Conservation (phyloP, 2,797 vertebrate species). For the Phalloptychus januarius region DNA sequence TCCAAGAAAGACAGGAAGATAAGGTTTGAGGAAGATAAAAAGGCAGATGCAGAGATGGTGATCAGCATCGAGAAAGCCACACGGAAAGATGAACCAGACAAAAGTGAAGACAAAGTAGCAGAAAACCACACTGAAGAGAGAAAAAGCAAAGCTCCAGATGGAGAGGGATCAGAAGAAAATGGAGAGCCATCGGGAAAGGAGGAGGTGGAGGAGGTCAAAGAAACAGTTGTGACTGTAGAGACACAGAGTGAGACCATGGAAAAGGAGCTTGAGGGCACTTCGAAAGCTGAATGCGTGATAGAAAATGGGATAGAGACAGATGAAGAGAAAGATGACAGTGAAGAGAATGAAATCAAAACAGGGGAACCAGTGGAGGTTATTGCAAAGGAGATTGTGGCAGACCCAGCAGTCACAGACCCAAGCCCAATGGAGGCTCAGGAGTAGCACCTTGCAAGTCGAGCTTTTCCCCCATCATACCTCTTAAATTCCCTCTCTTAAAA, state of each 20-base stretch:
- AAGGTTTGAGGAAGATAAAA: slow-evolving; percentile 35
- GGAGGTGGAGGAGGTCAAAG: slow-evolving; percentile 34
- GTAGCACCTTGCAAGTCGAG: slow-evolving; percentile 39
- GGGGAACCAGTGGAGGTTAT: slow-evolving; percentile 45
- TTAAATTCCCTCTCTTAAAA: slow-evolving; percentile 35
- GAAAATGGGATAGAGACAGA: slow-evolving; percentile 68
- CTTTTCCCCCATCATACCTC: slow-evolving; percentile 44
- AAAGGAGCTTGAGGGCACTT: slow-evolving; percentile 7
- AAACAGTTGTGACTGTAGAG: slow-evolving; percentile 38
- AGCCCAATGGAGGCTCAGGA: slow-evolving; percentile 56
- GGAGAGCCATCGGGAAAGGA: slow-evolving; percentile 29
- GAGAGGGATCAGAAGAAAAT: slow-evolving; percentile 29
- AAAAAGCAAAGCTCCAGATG: slow-evolving; percentile 13
- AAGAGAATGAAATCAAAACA: slow-evolving; percentile 30
- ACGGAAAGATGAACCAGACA: slow-evolving; percentile 45
- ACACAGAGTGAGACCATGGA: slow-evolving; percentile 59
- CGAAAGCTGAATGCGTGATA: slow-evolving; percentile 36
- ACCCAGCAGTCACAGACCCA: slow-evolving; percentile 42
- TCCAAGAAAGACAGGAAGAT: slow-evolving; percentile 31
- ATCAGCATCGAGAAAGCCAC: slow-evolving; percentile 38
- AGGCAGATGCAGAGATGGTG: slow-evolving; percentile 49
- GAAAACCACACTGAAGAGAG: slow-evolving; percentile 29
- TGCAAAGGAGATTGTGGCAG: slow-evolving; percentile 42
- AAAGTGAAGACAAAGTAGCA: slow-evolving; percentile 26
- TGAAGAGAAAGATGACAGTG: slow-evolving; percentile 43